Percentiles rank a stretch among this genome's conserved stretches.
Evolutionary conservation across 2,797 vertebrate genomes (phyloP).

Genomic region (Sphaeramia orbicularis): DNA sequence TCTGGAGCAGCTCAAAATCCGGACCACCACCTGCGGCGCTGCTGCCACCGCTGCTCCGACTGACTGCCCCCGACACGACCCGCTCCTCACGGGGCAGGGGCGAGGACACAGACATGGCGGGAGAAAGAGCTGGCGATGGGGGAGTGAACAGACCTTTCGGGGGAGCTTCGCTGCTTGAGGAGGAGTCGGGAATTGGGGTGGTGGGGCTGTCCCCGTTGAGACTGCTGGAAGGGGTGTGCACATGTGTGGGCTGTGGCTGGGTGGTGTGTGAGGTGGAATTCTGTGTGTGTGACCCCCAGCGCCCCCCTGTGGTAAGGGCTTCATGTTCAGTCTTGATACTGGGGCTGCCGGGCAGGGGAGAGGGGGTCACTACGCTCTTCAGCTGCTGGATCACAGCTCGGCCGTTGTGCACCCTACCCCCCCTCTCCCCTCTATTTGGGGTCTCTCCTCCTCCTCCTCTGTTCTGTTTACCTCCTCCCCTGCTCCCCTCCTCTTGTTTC

Average conservation of each 20-base stretch:
- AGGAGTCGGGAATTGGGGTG: conserved; percentile 82
- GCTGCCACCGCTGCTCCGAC: conserved; percentile 61
- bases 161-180: conserved; percentile 80
- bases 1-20: conserved; percentile 87
- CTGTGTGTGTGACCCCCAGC: conserved; percentile 75
- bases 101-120: conserved; percentile 84
- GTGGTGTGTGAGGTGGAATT: conserved; percentile 62
- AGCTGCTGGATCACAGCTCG: conserved; percentile 89
- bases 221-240: conserved; percentile 80
- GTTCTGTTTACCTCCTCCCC: conserved; percentile 60
- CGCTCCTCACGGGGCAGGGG: conserved; percentile 84
- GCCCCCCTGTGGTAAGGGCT: conserved; percentile 65
- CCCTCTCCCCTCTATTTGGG: conserved; percentile 58
- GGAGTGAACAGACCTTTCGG: conserved; percentile 83
- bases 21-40: conserved; percentile 63
- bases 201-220: conserved; percentile 84
- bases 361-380: conserved; percentile 78
- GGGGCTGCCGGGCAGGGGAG: conserved; percentile 74
- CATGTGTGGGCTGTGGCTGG: conserved; percentile 71
- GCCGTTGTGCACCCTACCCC: conserved; percentile 78
- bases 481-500: conserved; percentile 70
- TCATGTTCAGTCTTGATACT: conserved; percentile 88
- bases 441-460: conserved; percentile 58
- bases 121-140: conserved; percentile 83
- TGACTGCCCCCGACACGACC: conserved; percentile 55